Evolutionary conservation across 2,888 invertebrate species (phyloP).

Genomic region (Actias luna): DNA sequence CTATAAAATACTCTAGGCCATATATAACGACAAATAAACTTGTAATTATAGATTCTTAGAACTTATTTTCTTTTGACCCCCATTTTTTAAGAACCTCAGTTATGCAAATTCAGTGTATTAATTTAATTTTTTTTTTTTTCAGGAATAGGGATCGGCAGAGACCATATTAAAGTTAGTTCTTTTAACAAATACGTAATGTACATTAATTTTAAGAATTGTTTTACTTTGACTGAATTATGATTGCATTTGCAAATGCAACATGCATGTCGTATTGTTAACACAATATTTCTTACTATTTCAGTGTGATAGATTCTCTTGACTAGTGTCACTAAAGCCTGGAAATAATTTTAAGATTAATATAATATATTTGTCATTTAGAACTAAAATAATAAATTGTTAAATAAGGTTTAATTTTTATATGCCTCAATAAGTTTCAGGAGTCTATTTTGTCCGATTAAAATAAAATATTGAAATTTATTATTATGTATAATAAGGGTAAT

Average conservation of each 20-base stretch:
- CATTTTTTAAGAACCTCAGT: not conserved
- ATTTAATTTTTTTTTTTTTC: constrained; percentile 49
- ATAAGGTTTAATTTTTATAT: not conserved
- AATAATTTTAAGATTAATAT: not conserved
- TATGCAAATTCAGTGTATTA: not conserved
- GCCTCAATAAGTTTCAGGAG: not conserved
- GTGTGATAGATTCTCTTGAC: constrained; percentile 1
- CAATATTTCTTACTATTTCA: not conserved
- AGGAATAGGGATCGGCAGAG: constrained; percentile 73
- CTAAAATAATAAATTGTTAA: not conserved
- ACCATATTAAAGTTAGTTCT: constrained; percentile 42
- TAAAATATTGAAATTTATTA: not conserved
- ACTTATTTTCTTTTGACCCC: not conserved
- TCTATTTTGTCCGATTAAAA: not conserved
- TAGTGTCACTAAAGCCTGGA: not conserved
- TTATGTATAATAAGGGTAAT: not conserved
- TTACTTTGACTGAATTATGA: constrained; percentile 14
- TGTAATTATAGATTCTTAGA: not conserved
- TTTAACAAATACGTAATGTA: constrained; percentile 32
- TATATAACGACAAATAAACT: not conserved
- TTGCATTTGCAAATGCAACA: no score
- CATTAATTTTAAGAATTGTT: constrained; percentile 19
- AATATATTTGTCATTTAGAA: not conserved
- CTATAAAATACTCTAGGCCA: no score
- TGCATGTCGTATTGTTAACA: constrained; percentile 8